phyloP scores from a whole-genome alignment of 2,113 vertebrate species.

The Laticauda colubrina region DNA sequence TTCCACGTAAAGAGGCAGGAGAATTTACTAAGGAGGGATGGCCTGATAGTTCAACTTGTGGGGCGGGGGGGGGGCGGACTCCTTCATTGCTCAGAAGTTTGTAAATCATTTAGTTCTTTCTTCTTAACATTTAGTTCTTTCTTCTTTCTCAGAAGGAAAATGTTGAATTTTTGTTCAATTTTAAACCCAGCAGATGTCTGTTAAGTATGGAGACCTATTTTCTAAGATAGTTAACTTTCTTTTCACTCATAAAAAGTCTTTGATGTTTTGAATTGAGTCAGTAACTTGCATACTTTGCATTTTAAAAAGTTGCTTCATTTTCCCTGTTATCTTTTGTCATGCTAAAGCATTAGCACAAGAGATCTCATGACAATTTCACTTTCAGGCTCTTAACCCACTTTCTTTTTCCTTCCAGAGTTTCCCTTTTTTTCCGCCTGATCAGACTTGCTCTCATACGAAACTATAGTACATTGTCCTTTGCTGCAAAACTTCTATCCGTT shows the following conservation, averaged over 20 bases:
- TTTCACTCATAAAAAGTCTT: neutral
- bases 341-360: neutral
- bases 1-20: neutral
- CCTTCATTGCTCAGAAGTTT: neutral
- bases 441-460: conserved; percentile 37
- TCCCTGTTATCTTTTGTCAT: neutral
- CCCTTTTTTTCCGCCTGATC: accelerated
- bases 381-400: neutral
- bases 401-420: conserved; percentile 5
- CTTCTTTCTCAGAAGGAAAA: neutral
- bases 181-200: neutral
- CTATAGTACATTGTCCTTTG: neutral
- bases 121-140: neutral
- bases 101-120: neutral
- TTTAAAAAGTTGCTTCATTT: neutral
- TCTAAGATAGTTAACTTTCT: neutral
- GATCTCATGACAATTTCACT: neutral
- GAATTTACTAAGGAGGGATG: neutral
- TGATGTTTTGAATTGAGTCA: neutral
- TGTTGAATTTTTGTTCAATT: neutral
- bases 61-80: neutral
- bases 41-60: neutral
- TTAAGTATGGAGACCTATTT: neutral
- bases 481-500: conserved; percentile 29
- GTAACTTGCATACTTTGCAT: neutral